Conservation (phyloP, 2,113 vertebrate species). For the Chiloscyllium plagiosum region DNA sequence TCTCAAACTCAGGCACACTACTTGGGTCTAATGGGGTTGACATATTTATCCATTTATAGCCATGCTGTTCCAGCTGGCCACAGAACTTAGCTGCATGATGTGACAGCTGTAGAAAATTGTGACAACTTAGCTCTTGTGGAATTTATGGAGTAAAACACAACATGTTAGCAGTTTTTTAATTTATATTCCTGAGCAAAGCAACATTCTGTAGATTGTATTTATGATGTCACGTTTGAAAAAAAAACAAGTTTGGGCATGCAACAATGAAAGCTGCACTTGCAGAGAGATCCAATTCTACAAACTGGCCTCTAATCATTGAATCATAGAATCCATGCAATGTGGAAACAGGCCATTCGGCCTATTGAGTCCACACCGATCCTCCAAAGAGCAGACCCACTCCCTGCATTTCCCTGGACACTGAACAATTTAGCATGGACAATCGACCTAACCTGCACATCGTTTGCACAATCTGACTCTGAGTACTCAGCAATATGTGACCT, state of each 20-base stretch:
- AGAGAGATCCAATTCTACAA: not conserved
- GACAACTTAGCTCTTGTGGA: not conserved
- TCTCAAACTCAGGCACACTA: not conserved
- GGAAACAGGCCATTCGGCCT: too few species aligned
- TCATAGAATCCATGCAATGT: too few species aligned
- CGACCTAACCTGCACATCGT: too few species aligned
- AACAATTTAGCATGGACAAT: too few species aligned
- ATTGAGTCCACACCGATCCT: too few species aligned
- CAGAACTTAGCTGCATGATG: not conserved
- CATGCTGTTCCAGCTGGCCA: not conserved
- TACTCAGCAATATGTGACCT: not conserved
- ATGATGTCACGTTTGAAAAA: not conserved
- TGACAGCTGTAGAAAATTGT: not conserved
- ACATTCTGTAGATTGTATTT: not conserved
- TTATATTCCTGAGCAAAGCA: not conserved
- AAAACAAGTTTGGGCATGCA: not conserved
- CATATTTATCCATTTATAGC: not conserved
- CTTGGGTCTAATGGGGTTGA: not conserved
- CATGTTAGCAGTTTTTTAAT: not conserved
- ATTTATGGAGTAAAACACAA: not conserved
- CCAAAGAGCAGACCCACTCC: too few species aligned
- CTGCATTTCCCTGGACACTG: too few species aligned
- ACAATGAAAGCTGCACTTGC: not conserved
- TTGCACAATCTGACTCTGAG: not conserved
- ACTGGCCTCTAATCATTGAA: not conserved